A percentile compares a stretch with the other conserved stretches of the same genome.
Evolutionary conservation across 2,888 invertebrate genomes (phyloP).

Genomic region (Tetropium fuscum): DNA sequence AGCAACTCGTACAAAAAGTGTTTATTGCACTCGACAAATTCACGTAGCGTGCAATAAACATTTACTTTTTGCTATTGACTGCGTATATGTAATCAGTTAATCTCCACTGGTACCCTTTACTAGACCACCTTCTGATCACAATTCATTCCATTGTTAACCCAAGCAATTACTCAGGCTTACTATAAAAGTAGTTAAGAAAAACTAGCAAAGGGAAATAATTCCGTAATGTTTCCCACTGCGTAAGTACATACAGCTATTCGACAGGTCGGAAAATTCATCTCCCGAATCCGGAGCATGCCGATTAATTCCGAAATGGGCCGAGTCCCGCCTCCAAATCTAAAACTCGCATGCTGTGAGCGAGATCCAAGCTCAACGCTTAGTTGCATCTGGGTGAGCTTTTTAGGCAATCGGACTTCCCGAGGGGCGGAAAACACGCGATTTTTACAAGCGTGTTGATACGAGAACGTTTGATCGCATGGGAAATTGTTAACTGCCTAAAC

Average conservation of each 20-base stretch:
- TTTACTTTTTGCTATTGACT: too few relatives aligned
- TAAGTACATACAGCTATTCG: constrained; percentile 20
- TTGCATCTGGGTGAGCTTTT: constrained; percentile 27
- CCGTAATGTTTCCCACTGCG: constrained; percentile 12
- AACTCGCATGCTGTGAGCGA: constrained; percentile 21
- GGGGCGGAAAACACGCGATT: constrained; percentile 13
- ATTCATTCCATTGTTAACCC: too few relatives aligned
- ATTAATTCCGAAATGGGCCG: constrained; percentile 1
- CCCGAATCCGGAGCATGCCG: neutral
- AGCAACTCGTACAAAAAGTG: too few relatives aligned
- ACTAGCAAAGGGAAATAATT: neutral
- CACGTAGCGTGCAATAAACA: too few relatives aligned
- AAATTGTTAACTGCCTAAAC: too few relatives aligned
- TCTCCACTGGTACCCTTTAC: too few relatives aligned
- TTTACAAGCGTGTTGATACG: constrained; percentile 13
- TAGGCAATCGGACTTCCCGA: constrained; percentile 10
- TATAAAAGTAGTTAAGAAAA: neutral
- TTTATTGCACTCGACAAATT: too few relatives aligned
- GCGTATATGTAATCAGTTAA: too few relatives aligned
- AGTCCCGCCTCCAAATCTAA: constrained; percentile 30
- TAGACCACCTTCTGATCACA: too few relatives aligned
- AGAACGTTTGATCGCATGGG: neutral
- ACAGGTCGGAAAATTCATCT: constrained; percentile 25
- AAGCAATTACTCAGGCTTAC: too few relatives aligned
- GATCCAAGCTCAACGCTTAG: constrained; percentile 23